phyloP scores from a whole-genome alignment of 1,140 invertebrate genomes.

The Drosophila ironensis region DNA sequence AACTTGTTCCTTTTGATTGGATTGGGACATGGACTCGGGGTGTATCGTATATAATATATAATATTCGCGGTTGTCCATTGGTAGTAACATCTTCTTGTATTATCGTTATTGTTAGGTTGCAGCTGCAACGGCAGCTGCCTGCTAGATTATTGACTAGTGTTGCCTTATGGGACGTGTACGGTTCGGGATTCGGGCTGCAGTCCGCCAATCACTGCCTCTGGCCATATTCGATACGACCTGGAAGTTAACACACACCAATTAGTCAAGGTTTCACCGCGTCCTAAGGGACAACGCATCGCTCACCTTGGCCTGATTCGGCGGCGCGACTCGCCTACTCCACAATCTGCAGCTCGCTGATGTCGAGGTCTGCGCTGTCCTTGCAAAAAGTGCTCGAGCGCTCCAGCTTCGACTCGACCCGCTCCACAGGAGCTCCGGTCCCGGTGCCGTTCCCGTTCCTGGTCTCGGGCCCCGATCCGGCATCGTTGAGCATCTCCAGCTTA shows the following conservation, averaged over 20 bases:
- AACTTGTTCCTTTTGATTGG: conserved; percentile 15
- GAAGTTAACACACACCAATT: neutral
- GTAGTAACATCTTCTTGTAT: conserved; percentile 21
- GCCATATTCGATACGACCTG: conserved; percentile 65
- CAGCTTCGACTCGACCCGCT: conserved; percentile 71
- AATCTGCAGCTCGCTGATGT: conserved; percentile 73
- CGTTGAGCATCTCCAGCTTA: conserved; percentile 74
- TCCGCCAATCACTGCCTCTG: too few species aligned
- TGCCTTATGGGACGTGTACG: conserved; percentile 74
- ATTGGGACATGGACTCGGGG: conserved; percentile 3
- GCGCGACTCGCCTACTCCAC: conserved; percentile 61
- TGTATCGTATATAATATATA: conserved; percentile 26
- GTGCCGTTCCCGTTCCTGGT: too few species aligned
- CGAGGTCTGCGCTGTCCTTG: conserved; percentile 76
- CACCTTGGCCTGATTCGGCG: too few species aligned
- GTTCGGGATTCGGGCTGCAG: conserved; percentile 32
- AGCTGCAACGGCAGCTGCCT: conserved; percentile 59
- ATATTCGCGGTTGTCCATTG: conserved; percentile 41
- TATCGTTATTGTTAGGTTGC: conserved; percentile 30
- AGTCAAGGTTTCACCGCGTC: neutral
- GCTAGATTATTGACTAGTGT: conserved; percentile 80
- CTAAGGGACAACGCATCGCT: neutral
- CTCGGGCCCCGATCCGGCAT: conserved; percentile 49
- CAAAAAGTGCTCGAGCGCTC: conserved; percentile 81
- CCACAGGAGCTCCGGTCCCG: conserved; percentile 17